Base-by-base conservation (phyloP, 2,113 vertebrate species). In the Callorhinus ursinus region DNA sequence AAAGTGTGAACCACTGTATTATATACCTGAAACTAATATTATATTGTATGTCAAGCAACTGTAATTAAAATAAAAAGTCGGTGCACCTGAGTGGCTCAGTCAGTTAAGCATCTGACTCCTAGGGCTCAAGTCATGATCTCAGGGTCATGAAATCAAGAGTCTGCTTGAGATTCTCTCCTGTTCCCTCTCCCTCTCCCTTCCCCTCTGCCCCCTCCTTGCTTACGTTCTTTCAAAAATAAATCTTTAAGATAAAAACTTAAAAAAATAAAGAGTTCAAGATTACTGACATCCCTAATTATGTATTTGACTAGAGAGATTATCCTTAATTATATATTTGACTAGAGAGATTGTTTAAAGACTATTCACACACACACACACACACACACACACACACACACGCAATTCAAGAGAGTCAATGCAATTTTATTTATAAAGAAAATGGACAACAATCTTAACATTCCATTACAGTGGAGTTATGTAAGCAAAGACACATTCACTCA, bases 391-490 rank as follows among this genome's bases (percentile, higher is more conserved):
- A 91, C 16, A 71, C n/a, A 39, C 46, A 53, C 59, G n/a, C 7
- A 19, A 51, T 46, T 92, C 33, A 90, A 53, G 39, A 63, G 63
- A 95, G 63, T 76, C 24, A 81, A 16, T 51, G 5, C 19, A 65
- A 46, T 49, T 89, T 83, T 61, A 95, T 51, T 86, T 91, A 84
- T n/a, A 39, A 74, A 49, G n/a, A 53, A 92, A 90, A 84, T 39
- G 16, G 82, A 91, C 31, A 72, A 74, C 26, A 10, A 71, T 49
- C 42, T 85, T 28, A 81, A 67, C 3, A 81, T 36, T 63, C 7
- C 28, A 39, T 42, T 46, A 42, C 36, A 63, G n/a, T 57, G 55
- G 31, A 90, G 74, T 53, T 82, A 36, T 1, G 2, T 15, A 72
- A 79, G 46, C 19, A 71, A 82, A 88, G 11, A 71, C 22, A 69